Base-by-base conservation (phyloP, 2,888 invertebrate genomes). In the Macrosoma leucophasiata region DNA sequence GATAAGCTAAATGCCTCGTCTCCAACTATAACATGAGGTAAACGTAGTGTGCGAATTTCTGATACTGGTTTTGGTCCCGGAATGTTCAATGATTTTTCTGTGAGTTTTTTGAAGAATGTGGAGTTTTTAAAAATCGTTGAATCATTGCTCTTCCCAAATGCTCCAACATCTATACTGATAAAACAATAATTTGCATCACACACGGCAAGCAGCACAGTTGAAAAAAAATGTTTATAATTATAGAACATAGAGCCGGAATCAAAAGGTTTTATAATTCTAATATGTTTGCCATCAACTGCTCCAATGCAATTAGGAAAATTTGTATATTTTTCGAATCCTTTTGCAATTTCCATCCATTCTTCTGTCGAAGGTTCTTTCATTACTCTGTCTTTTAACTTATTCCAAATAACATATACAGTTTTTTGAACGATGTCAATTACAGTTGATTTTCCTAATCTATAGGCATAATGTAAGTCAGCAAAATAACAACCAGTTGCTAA, bases 41-140 rank as follows among this genome's bases (percentile, higher is more conserved):
- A n/a, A n/a, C n/a, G n/a, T n/a, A n/a, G n/a, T n/a, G n/a, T n/a
- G n/a, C n/a, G n/a, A n/a, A n/a, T n/a, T n/a, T n/a, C n/a, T n/a
- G n/a, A 36, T 36, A 44, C 8, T 27, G 42, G 19, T 33, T 29
- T 38, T 32, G 40, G 34, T 18, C 23, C 33, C 25, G 43, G 33
- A 27, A 39, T 34, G 23, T 39, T 26, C 15, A 39, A 34, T 15
- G 30, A 18, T 27, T 30, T 34, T 23, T 33, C 33, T 12, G 13
- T 22, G 21, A 33, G 33, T 21, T 27, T 33, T 33, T 33, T 33
- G 20, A 27, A 30, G 5, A 39, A 34, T 12, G 8, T 12, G 7
- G 33, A 33, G 12, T 29, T 13, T 18, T 38, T 25, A 15, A 38
- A 29, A 17, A 38, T 33, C 7, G 15, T 9, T 10, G 33, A 29